Percentiles rank a stretch among this genome's conserved stretches.
These are phyloP conservation scores for Heliconius melpomene DNA, from an alignment of 1,140 invertebrate genomes.

Conservation along the genomic window DNA sequence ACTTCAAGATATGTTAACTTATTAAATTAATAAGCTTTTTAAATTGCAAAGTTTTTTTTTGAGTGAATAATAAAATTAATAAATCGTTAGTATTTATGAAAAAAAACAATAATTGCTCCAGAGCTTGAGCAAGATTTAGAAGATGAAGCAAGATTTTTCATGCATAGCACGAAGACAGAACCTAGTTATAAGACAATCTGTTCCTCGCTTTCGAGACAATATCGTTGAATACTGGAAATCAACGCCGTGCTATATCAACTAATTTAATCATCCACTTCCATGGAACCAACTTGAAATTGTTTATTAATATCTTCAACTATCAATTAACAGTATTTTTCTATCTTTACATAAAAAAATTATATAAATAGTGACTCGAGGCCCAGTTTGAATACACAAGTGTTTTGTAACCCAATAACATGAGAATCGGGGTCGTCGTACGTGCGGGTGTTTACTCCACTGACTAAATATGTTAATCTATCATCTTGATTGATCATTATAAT, in stretches of 20 bases:
- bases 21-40: too few species aligned
- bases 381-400: constrained; percentile 18
- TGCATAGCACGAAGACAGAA: too few species aligned
- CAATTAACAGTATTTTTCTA: background rate
- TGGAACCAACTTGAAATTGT: too few species aligned
- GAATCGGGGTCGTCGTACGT: constrained; percentile 50
- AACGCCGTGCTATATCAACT: too few species aligned
- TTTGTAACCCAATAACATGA: constrained; percentile 42
- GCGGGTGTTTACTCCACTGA: constrained; percentile 47
- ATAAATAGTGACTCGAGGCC: constrained; percentile 14
- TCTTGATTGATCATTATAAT: constrained; percentile 57
- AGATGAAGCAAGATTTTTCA: too few species aligned
- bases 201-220: too few species aligned
- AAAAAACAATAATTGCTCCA: background rate
- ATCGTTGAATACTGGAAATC: too few species aligned
- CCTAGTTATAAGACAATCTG: too few species aligned
- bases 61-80: background rate
- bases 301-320: background rate
- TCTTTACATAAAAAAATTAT: constrained; percentile 7
- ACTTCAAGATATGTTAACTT: background rate
- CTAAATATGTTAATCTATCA: constrained; percentile 57
- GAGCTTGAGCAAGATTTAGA: too few species aligned
- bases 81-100: background rate
- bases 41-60: background rate
- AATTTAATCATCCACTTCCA: too few species aligned